A percentile compares a stretch with the other conserved stretches of the same genome.
phyloP scores from a whole-genome alignment of 2,113 vertebrate genomes.

The Indicator indicator region DNA sequence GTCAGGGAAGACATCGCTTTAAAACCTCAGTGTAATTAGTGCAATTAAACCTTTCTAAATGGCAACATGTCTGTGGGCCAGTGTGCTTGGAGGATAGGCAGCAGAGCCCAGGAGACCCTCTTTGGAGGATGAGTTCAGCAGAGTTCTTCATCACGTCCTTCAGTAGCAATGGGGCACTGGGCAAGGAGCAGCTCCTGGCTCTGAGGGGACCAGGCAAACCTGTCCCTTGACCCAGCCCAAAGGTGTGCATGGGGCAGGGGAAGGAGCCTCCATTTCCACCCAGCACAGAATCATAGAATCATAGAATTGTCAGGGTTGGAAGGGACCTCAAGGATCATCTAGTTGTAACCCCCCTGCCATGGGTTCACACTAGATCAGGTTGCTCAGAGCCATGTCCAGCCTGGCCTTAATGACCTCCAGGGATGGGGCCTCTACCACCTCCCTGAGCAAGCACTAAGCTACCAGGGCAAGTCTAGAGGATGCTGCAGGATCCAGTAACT shows the following conservation, averaged over 20 bases:
- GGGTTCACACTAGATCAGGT: no score
- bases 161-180: fast-evolving
- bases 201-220: fast-evolving
- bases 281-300: no score
- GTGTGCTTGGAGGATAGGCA: not conserved
- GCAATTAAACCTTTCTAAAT: not conserved
- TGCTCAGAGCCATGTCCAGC: no score
- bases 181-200: not conserved
- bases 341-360: no score
- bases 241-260: fast-evolving
- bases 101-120: not conserved
- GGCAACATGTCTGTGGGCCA: fast-evolving
- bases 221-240: fast-evolving
- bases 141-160: not conserved
- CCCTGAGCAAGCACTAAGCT: no score
- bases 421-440: no score
- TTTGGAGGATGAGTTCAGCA: fast-evolving
- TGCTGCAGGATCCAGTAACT: not conserved
- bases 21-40: not conserved
- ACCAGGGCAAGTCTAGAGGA: not conserved
- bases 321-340: no score
- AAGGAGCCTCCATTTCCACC: not conserved
- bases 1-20: not conserved
- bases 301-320: no score
- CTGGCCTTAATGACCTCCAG: no score